These are phyloP conservation scores for Ptychodera flava DNA, from an alignment of 35 echinoderm and acorn worm species.

Conservation along the genomic window DNA sequence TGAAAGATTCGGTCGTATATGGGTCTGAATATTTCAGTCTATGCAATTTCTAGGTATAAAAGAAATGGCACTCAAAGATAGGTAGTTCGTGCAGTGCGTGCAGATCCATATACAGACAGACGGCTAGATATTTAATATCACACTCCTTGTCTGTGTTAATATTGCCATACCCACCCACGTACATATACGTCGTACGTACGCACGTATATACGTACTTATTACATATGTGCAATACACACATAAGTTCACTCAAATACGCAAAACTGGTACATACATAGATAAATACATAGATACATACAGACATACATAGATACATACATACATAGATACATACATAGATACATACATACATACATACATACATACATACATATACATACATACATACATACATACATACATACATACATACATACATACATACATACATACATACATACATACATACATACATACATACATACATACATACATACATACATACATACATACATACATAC, in stretches of 20 bases:
- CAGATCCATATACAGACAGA: no score
- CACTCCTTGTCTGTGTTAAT: no score
- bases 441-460: slow-evolving; percentile 2
- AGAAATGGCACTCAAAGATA: no score
- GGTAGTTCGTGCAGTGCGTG: no score
- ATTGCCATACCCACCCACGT: no score
- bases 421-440: slow-evolving; percentile 2
- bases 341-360: slow-evolving; percentile 2
- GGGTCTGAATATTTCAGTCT: no score
- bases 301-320: not conserved
- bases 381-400: not conserved
- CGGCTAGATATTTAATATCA: no score
- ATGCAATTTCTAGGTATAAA: no score
- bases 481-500: not conserved
- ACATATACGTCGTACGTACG: no score
- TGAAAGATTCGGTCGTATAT: no score
- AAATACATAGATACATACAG: not conserved
- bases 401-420: not conserved
- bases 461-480: slow-evolving; percentile 2
- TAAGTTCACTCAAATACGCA: not conserved
- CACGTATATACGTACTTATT: no score
- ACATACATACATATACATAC: not conserved
- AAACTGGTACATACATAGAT: not conserved
- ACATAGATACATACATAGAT: not conserved
- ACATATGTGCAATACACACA: not conserved